These are phyloP conservation scores for Ctenicera cuprea DNA, from an alignment of 2,888 invertebrate species.

Conservation along the genomic window DNA sequence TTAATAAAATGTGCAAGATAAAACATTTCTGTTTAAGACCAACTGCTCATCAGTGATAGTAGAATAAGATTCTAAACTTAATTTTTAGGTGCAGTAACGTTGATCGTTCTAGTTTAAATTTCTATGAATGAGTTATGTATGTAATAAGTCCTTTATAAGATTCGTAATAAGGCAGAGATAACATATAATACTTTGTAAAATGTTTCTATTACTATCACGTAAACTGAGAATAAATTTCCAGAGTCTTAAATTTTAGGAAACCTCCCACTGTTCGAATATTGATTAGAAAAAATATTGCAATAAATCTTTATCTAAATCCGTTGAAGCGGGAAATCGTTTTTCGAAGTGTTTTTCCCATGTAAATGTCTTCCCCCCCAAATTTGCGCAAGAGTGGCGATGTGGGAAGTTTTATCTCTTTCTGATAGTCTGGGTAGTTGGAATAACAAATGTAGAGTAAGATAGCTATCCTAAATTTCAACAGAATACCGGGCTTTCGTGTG, in stretches of 20 bases:
- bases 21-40: too few species aligned
- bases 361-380: conserved; percentile 34
- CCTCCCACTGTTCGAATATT: background rate
- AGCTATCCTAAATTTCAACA: conserved; percentile 40
- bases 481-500: conserved; percentile 39
- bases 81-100: too few species aligned
- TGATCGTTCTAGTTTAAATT: too few species aligned
- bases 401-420: conserved; percentile 37
- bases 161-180: too few species aligned
- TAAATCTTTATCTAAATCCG: conserved; percentile 27
- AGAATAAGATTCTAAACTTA: too few species aligned
- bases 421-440: conserved; percentile 36
- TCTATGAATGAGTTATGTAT: too few species aligned
- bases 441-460: conserved; percentile 40
- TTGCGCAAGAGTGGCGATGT: conserved; percentile 32
- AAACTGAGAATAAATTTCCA: too few species aligned
- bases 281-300: conserved; percentile 19
- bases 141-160: too few species aligned
- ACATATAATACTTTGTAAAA: too few species aligned
- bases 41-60: too few species aligned
- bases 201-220: too few species aligned
- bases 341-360: conserved; percentile 22
- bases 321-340: conserved; percentile 33
- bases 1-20: too few species aligned
- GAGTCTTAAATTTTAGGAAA: background rate